Evolutionary conservation across 2,797 vertebrate species (phyloP), one percentile per base, ranked within the genome.

Genomic region (Pseudomugil gertrudae): DNA sequence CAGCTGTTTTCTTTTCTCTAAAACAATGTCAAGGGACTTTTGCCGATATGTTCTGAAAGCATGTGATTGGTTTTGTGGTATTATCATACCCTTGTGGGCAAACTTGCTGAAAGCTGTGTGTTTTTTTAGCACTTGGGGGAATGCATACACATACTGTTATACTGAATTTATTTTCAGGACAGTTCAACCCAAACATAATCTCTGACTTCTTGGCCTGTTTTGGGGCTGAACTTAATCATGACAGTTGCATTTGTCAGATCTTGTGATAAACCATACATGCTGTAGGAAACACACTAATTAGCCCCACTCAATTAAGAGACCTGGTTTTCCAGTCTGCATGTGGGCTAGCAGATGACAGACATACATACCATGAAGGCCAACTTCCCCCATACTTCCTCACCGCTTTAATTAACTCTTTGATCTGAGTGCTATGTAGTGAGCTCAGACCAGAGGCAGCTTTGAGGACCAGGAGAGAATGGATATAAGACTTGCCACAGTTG

Each of bases 331-430:
- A 75, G 84, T 66, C 68, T 81, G 77, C 73, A 67, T 86, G 83
- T 78, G 80, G 82, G 85, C 78, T 85, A 72, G 80, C 43, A 62
- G 79, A 76, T 88, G 86, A 87, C 84, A 81, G 83, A 78, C 84
- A 68, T 76, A 79, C 83, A 90, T 88, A 90, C 83, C 80, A 82
- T 71, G 53, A 81, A 85, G 82, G 68, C 78, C 70, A 76, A 85
- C 82, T 87, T 84, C 84, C 80, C 79, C 78, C 72, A 69, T 69
- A 79, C 78, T 79, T 87, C 79, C 86, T 58, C 29, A 55, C 66
- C 76, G 79, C 80, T 84, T 84, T 88, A 84, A 90, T 90, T 84
- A 88, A 77, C 84, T 85, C 84, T 87, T 89, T 92, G 82, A 87
- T 90, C 79, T 85, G 73, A 73, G 71, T 77, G 76, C 69, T 74